Conservation (phyloP, 2,888 invertebrate species). For the Zygothrica quintamaculata region DNA sequence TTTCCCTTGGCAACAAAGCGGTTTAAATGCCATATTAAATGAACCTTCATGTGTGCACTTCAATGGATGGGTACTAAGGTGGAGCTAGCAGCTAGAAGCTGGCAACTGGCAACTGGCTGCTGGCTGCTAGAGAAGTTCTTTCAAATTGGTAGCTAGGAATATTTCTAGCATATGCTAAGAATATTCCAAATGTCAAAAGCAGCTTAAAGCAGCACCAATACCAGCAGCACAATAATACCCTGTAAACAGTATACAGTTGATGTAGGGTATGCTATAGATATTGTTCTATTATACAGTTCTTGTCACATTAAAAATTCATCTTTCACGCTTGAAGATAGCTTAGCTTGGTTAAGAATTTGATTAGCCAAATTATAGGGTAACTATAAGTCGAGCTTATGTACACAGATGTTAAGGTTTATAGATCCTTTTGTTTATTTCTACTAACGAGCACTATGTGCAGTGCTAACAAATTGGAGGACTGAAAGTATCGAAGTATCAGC, state of each 20-base stretch:
- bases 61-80: not conserved
- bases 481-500: constrained; percentile 32
- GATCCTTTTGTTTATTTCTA: constrained; percentile 2
- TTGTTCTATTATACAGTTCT: too few relatives aligned
- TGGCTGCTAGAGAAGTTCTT: not conserved
- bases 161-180: constrained; percentile 47
- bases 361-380: not conserved
- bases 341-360: too few relatives aligned
- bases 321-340: too few relatives aligned
- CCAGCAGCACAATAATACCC: constrained; percentile 3
- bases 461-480: constrained; percentile 34
- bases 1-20: constrained; percentile 70
- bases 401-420: too few relatives aligned
- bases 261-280: too few relatives aligned
- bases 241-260: not conserved
- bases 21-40: constrained; percentile 68
- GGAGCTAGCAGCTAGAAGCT: not conserved
- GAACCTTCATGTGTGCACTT: constrained; percentile 45
- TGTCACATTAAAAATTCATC: too few relatives aligned
- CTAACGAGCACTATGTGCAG: constrained; percentile 47
- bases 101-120: constrained; percentile 1
- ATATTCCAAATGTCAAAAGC: constrained; percentile 57
- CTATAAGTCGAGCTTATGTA: not conserved
- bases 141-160: not conserved
- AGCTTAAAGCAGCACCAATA: constrained; percentile 49